phyloP scores from a whole-genome alignment of 1,140 invertebrate genomes.

The Lucilia cuprina region DNA sequence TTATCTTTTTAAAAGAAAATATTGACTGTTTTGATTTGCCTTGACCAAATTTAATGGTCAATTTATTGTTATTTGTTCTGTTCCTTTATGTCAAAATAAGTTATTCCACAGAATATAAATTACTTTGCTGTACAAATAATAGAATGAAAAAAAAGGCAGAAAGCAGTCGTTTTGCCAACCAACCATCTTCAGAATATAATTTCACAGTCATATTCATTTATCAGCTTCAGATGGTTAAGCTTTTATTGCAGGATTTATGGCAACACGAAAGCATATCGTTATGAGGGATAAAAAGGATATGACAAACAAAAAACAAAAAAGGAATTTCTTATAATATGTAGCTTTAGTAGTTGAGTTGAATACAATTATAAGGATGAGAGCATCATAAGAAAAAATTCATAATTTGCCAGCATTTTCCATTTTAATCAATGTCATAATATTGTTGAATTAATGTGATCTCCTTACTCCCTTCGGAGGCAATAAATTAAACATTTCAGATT shows the following conservation, averaged over 20 bases:
- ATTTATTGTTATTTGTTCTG: too few species aligned
- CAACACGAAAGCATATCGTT: neutral
- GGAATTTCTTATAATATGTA: too few species aligned
- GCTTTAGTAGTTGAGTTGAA: too few species aligned
- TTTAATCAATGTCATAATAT: neutral
- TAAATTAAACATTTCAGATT: too few species aligned
- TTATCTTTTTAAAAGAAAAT: too few species aligned
- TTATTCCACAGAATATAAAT: too few species aligned
- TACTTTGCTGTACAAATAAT: too few species aligned
- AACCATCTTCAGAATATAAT: neutral
- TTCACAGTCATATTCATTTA: neutral
- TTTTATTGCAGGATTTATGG: neutral
- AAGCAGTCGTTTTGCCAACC: too few species aligned
- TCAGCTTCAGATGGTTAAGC: neutral
- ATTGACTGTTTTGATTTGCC: too few species aligned
- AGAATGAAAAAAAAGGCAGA: too few species aligned
- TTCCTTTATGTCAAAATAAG: too few species aligned
- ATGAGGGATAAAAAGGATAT: neutral
- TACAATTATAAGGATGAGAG: neutral
- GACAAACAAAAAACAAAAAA: neutral
- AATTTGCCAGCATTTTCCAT: neutral
- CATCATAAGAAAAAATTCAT: neutral
- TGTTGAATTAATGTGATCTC: neutral
- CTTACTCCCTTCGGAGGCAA: neutral
- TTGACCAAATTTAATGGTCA: too few species aligned